phyloP scores from a whole-genome alignment of 2,888 invertebrate species.

The Nomada ruficornis region DNA sequence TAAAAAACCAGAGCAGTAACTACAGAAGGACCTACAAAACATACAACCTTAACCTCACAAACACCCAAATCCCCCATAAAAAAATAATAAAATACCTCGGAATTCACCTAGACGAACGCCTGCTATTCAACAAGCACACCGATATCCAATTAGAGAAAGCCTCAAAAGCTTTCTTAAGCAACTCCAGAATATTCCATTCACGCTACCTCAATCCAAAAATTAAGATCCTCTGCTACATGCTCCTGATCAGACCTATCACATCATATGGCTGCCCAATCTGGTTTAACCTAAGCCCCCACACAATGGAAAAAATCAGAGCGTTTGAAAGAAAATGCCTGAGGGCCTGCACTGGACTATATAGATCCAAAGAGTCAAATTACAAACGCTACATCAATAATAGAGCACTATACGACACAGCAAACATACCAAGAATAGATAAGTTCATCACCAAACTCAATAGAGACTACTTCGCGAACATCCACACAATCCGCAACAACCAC shows the following conservation, averaged over 20 bases:
- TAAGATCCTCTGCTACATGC: not conserved
- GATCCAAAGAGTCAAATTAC: not conserved
- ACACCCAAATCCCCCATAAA: not conserved
- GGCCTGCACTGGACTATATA: not conserved
- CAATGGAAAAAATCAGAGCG: not conserved
- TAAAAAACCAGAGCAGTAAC: too few species aligned
- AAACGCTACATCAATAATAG: not conserved
- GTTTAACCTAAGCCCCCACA: not conserved
- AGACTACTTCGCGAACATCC: not conserved
- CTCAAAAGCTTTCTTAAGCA: not conserved
- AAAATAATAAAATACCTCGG: not conserved
- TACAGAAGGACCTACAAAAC: not conserved
- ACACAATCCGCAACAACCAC: not conserved
- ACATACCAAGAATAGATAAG: not conserved
- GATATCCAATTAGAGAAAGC: not conserved
- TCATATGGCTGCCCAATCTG: not conserved
- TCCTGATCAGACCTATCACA: not conserved
- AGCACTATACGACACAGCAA: not conserved
- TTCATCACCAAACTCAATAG: not conserved
- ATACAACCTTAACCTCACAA: not conserved
- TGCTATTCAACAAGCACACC: not conserved
- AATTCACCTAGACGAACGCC: not conserved
- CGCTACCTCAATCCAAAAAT: not conserved
- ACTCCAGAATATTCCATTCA: not conserved
- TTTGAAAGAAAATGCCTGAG: not conserved